A percentile compares a stretch with the other conserved stretches of the same genome.
Conservation (phyloP, 2,797 vertebrate genomes). For the Sebastes kiyomatsui region DNA sequence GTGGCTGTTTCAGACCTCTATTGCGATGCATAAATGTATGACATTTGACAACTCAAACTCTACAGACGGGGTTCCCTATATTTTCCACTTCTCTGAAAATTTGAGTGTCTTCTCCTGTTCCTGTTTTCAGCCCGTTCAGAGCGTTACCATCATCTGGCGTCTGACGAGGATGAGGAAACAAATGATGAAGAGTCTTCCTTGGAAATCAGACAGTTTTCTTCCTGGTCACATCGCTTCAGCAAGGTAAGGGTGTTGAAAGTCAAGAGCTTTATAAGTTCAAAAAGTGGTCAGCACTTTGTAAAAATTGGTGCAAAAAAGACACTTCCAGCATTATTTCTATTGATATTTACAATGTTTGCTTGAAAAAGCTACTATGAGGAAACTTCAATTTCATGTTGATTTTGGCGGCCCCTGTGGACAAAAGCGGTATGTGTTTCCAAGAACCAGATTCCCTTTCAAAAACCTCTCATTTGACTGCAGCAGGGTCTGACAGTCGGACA, state of each 20-base stretch:
- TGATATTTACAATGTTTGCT: not conserved
- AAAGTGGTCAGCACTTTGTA: not conserved
- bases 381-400: not conserved
- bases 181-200: constrained; percentile 94
- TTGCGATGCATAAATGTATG: not conserved
- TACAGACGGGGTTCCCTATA: not conserved
- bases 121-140: constrained; percentile 89
- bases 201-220: constrained; percentile 95
- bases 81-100: not conserved
- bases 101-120: not conserved
- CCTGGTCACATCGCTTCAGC: constrained; percentile 98
- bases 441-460: not conserved
- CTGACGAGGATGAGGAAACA: constrained; percentile 92
- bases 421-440: not conserved
- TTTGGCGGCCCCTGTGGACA: not conserved
- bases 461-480: not conserved
- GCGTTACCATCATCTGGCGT: constrained; percentile 93
- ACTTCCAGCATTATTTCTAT: not conserved
- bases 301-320: no score
- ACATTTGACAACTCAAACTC: not conserved
- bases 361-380: not conserved
- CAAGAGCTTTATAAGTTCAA: not conserved
- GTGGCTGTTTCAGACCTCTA: not conserved
- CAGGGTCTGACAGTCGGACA: not conserved
- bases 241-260: constrained; percentile 82